Percentiles rank a stretch among this genome's conserved stretches.
Evolutionary conservation across 2,888 invertebrate species (phyloP).

Genomic region (Cremastinae sp.): DNA sequence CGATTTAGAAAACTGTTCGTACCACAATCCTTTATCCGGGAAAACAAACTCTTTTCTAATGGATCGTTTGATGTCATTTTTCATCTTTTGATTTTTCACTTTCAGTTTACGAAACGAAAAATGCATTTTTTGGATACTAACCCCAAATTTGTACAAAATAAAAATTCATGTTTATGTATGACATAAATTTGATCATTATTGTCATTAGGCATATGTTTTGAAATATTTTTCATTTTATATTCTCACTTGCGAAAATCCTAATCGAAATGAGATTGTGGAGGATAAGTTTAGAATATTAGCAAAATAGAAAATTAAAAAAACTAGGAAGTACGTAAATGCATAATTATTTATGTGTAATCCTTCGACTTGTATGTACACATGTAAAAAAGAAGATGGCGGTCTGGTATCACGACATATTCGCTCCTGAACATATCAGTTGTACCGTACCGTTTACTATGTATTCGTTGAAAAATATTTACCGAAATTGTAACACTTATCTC

Average conservation of each 20-base stretch:
- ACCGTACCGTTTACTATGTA: conserved; percentile 26
- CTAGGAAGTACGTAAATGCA: too few relatives aligned
- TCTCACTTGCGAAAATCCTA: too few relatives aligned
- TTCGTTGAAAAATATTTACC: conserved; percentile 47
- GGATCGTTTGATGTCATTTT: conserved; percentile 42
- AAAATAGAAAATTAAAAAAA: too few relatives aligned
- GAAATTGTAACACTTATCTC: conserved; percentile 28
- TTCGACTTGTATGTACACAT: neutral
- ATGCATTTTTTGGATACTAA: neutral
- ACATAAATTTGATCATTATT: too few relatives aligned
- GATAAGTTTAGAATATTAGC: too few relatives aligned
- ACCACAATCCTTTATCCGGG: conserved; percentile 58
- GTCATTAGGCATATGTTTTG: too few relatives aligned
- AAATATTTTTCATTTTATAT: too few relatives aligned
- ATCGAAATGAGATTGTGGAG: too few relatives aligned
- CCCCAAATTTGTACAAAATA: too few relatives aligned
- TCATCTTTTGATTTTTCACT: conserved; percentile 4
- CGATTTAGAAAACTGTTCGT: neutral
- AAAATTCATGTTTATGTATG: too few relatives aligned
- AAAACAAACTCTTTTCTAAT: conserved; percentile 44
- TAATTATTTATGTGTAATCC: too few relatives aligned
- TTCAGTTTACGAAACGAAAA: neutral
- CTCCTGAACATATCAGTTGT: conserved; percentile 37
- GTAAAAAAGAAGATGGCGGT: conserved; percentile 49
- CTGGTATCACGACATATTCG: conserved; percentile 28